These are phyloP conservation scores for Microtus obscurus DNA, from an alignment of 2,797 vertebrate species.

Conservation along the genomic window DNA sequence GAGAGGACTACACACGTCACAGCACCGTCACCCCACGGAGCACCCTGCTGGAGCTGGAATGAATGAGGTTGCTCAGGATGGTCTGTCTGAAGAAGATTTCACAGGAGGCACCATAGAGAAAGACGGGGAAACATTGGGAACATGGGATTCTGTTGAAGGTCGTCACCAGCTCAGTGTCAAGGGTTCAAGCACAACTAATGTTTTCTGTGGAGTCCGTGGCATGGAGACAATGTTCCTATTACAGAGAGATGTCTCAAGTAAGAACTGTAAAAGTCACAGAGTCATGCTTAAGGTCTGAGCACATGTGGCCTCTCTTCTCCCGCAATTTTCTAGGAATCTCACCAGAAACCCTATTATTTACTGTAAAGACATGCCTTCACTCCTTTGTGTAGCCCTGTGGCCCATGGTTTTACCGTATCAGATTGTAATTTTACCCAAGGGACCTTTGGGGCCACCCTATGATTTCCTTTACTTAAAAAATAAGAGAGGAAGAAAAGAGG, in stretches of 20 bases:
- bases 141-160: neutral
- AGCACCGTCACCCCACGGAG: neutral
- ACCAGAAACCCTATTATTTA: neutral
- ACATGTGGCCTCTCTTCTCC: neutral
- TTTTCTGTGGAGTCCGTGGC: neutral
- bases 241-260: neutral
- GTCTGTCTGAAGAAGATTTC: constrained; percentile 11
- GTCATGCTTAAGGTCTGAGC: neutral
- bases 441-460: neutral
- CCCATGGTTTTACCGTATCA: neutral
- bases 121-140: neutral
- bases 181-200: neutral
- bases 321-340: neutral
- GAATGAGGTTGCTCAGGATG: neutral
- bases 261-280: neutral
- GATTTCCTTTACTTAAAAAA: neutral
- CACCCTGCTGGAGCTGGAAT: neutral
- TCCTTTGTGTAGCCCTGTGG: neutral
- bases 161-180: neutral
- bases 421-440: neutral
- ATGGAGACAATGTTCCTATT: neutral
- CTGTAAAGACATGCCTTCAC: neutral
- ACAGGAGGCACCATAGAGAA: neutral
- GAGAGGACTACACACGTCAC: neutral
- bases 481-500: too few species aligned